phyloP scores from a whole-genome alignment of 2,113 vertebrate species.

The Pachycephala philippinensis region DNA sequence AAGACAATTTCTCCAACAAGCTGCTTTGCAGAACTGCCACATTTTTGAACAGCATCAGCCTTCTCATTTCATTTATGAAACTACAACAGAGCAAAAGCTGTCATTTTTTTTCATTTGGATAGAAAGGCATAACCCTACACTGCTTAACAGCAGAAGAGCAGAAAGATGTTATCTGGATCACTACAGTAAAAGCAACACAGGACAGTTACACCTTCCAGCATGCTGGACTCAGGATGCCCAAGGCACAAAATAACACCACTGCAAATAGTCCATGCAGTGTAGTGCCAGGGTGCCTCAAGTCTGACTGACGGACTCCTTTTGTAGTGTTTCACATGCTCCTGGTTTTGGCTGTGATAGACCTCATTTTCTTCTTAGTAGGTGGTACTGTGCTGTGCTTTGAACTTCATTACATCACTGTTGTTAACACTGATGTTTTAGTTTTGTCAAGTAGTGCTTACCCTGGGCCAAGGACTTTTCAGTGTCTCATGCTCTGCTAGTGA shows the following conservation, averaged over 20 bases:
- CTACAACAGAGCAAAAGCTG: neutral
- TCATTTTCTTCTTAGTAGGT: neutral
- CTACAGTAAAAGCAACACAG: neutral
- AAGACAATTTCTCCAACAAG: neutral
- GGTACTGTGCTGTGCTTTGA: neutral
- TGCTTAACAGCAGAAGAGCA: neutral
- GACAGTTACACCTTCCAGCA: neutral
- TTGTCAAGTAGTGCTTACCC: neutral
- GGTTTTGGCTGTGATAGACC: neutral
- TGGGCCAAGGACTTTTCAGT: neutral
- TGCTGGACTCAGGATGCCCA: neutral
- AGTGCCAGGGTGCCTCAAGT: neutral
- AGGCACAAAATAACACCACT: neutral
- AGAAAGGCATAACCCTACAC: neutral
- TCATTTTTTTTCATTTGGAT: neutral
- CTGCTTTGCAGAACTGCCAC: neutral
- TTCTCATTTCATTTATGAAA: neutral
- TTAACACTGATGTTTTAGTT: neutral
- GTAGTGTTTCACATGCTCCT: neutral
- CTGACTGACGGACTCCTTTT: neutral
- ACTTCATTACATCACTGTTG: neutral
- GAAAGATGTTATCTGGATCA: neutral
- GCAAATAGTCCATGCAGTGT: neutral
- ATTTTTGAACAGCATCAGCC: neutral
- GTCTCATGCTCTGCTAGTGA: neutral